Conservation (phyloP, 2,888 invertebrate species). For the Ashinkailepas kermadecensis region DNA sequence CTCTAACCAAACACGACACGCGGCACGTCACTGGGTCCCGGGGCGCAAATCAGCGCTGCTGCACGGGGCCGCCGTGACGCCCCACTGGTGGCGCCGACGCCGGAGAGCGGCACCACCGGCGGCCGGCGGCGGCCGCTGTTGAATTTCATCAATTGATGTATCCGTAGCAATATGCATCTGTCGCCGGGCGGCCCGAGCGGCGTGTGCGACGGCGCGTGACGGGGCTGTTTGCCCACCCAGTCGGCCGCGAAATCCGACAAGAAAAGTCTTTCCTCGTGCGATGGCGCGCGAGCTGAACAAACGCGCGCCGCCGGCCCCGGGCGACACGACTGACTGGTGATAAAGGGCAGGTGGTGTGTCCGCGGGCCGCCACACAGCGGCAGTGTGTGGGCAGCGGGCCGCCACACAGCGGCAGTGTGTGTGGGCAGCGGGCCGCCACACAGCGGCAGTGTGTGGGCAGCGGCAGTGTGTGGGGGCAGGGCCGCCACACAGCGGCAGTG, state of each 20-base stretch:
- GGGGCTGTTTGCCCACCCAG: not conserved
- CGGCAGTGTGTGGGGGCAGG: no score
- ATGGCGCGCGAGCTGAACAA: slow-evolving; percentile 1
- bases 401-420: no score
- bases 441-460: no score
- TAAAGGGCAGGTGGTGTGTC: not conserved
- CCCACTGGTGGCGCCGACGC: not conserved
- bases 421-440: no score
- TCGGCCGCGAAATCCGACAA: slow-evolving; percentile 12
- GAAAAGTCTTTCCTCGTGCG: slow-evolving; percentile 17
- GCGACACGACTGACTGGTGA: not conserved
- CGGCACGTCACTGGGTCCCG: not conserved
- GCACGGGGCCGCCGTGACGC: not conserved
- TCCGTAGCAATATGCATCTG: slow-evolving; percentile 8
- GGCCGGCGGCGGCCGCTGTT: not conserved
- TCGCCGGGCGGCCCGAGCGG: not conserved
- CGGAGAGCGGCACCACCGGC: not conserved
- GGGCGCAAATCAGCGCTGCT: not conserved
- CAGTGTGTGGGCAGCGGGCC: no score
- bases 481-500: no score
- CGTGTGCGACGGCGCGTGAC: not conserved
- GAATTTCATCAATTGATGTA: slow-evolving; percentile 18
- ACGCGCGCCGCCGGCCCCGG: not conserved
- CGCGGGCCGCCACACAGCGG: no score
- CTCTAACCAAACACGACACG: slow-evolving; percentile 7